Percentiles rank a stretch among this genome's conserved stretches.
Conservation (phyloP, 2,888 invertebrate genomes). For the Tolmerus cingulatus region DNA sequence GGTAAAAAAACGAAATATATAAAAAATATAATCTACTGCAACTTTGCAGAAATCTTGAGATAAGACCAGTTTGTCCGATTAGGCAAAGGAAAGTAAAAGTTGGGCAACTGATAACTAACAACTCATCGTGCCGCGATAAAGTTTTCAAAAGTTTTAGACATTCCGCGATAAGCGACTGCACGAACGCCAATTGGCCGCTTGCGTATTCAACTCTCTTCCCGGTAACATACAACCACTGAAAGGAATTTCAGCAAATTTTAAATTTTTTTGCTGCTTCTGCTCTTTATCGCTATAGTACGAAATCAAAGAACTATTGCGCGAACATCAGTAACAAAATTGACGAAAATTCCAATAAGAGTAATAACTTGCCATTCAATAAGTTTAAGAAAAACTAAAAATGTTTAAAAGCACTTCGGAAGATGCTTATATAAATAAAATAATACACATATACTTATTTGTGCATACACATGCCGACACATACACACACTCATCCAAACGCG, state of each 20-base stretch:
- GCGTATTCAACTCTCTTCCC: not conserved
- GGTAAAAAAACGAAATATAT: not conserved
- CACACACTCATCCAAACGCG: too few species aligned
- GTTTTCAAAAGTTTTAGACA: not conserved
- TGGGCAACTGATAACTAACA: not conserved
- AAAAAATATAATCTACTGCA: not conserved
- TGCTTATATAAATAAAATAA: too few species aligned
- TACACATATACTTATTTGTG: too few species aligned
- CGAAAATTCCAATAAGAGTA: not conserved
- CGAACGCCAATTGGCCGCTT: not conserved
- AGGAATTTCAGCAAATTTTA: not conserved
- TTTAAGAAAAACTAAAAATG: too few species aligned
- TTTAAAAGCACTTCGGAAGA: too few species aligned
- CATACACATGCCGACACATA: too few species aligned
- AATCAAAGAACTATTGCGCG: too few species aligned
- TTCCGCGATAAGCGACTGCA: not conserved
- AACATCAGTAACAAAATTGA: too few species aligned
- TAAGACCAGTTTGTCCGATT: conserved; percentile 21
- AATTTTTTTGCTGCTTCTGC: not conserved
- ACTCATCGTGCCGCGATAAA: not conserved
- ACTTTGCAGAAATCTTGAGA: not conserved
- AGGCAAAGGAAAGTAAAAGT: conserved; percentile 33
- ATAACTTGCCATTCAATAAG: too few species aligned
- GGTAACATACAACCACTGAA: not conserved
- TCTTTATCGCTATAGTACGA: too few species aligned